These are phyloP conservation scores for Montipora foliosa DNA, from an alignment of 64 coral and sea anemone genomes.

Conservation along the genomic window DNA sequence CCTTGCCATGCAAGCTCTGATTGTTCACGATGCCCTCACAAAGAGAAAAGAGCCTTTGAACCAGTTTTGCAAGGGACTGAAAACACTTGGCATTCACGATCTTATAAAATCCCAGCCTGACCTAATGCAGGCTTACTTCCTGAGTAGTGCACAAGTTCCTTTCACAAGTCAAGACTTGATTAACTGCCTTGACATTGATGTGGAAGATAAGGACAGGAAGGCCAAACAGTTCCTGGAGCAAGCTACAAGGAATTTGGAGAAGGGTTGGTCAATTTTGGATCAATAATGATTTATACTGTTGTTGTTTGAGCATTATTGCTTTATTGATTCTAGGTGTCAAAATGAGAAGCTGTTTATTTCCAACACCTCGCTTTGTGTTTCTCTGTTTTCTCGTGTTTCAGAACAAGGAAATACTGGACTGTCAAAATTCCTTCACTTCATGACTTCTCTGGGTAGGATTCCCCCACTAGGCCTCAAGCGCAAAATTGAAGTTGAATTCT, in stretches of 20 bases:
- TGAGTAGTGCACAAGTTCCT: background rate
- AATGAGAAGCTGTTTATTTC: background rate
- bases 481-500: conserved; percentile 33
- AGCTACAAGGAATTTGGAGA: background rate
- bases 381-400: background rate
- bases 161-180: background rate
- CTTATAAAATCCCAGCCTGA: background rate
- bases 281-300: background rate
- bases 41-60: background rate
- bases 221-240: background rate
- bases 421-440: conserved; percentile 20
- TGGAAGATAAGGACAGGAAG: background rate
- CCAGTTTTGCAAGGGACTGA: background rate
- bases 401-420: conserved; percentile 14
- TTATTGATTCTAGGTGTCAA: background rate
- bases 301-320: background rate
- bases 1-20: background rate
- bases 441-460: conserved; percentile 28
- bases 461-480: conserved; percentile 26
- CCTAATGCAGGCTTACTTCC: background rate
- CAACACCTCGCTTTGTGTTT: no score
- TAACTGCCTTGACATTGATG: background rate
- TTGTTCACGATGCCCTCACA: background rate
- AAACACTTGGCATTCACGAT: background rate
- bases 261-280: background rate